Conservation (phyloP, 64 coral and sea anemone species). For the Montipora cactus region DNA sequence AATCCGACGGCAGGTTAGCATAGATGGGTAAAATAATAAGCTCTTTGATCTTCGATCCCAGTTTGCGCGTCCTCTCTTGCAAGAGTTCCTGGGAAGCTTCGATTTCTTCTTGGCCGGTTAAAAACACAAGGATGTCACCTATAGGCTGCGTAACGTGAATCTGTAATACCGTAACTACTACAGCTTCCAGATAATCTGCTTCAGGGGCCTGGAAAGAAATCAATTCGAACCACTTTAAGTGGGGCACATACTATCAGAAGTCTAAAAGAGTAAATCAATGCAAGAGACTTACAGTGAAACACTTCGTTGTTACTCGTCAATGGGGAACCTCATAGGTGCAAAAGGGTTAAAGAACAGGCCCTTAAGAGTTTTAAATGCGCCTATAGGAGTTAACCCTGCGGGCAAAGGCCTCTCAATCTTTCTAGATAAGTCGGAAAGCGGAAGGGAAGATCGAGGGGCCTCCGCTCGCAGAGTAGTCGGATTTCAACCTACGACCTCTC, state of each 20-base stretch:
- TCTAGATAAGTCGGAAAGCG: too few species aligned
- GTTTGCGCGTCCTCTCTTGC: constrained; percentile 91
- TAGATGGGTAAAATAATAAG: constrained; percentile 97
- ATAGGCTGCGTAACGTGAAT: constrained; percentile 96
- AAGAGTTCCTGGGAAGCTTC: constrained; percentile 92
- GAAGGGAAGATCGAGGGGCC: too few species aligned
- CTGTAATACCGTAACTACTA: constrained; percentile 93
- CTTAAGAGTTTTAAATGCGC: too few species aligned
- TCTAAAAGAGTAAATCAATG: too few species aligned
- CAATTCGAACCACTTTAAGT: background rate
- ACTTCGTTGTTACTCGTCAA: too few species aligned
- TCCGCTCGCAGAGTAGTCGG: too few species aligned
- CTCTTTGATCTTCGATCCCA: constrained; percentile 98
- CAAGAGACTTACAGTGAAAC: too few species aligned
- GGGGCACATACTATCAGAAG: background rate
- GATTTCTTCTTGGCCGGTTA: constrained; percentile 98
- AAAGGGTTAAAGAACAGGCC: too few species aligned
- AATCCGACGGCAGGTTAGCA: constrained; percentile 93
- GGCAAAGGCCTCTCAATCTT: too few species aligned
- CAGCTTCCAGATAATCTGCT: constrained; percentile 97
- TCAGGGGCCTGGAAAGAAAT: constrained; percentile 84
- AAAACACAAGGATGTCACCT: constrained; percentile 91
- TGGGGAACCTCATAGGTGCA: too few species aligned
- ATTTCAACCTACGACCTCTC: too few species aligned
- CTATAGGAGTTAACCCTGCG: too few species aligned